Conservation (phyloP, 2,113 vertebrate genomes). For the Rhineura floridana region DNA sequence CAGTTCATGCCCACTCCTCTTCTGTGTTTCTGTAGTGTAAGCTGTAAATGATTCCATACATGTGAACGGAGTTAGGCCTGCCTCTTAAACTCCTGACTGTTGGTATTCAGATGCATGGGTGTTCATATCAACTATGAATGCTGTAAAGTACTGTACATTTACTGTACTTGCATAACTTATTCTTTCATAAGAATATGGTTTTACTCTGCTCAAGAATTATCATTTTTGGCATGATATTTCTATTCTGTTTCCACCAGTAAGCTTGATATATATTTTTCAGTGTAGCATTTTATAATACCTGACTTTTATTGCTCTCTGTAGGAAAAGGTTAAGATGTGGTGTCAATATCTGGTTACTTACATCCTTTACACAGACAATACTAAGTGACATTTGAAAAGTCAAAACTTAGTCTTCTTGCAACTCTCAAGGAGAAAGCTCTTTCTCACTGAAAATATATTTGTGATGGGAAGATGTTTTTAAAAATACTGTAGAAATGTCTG, state of each 20-base stretch:
- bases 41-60: background rate
- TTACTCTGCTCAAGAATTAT: background rate
- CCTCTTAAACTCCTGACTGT: background rate
- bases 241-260: background rate
- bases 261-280: too few species aligned
- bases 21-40: background rate
- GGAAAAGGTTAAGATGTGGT: background rate
- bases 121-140: background rate
- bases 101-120: background rate
- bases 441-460: background rate
- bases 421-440: background rate
- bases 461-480: background rate
- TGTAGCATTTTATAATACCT: background rate
- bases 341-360: background rate
- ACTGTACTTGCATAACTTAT: background rate
- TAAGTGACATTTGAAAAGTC: background rate
- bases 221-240: background rate
- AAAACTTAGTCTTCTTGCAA: background rate
- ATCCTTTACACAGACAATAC: background rate
- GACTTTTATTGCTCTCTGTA: background rate
- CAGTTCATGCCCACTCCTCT: background rate
- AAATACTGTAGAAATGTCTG: background rate
- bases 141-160: background rate
- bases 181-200: background rate
- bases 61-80: background rate